Conservation (phyloP, 2,113 vertebrate genomes). For the Sceloporus undulatus region DNA sequence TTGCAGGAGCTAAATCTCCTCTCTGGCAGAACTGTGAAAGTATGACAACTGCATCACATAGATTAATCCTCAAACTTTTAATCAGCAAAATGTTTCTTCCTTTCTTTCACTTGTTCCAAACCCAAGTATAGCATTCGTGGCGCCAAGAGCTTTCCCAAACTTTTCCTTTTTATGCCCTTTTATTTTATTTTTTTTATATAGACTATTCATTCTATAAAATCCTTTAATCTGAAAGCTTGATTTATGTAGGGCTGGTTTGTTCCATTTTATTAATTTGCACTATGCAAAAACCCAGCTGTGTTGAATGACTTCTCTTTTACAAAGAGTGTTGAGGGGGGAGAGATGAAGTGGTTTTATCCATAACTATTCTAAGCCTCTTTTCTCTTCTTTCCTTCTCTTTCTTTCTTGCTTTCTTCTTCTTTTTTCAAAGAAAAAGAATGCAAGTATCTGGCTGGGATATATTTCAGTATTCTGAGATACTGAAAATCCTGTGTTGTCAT, state of each 20-base stretch:
- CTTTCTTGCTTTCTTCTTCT: not conserved
- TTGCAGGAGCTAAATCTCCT: slow-evolving; percentile 34
- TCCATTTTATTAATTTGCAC: slow-evolving; percentile 65
- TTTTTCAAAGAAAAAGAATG: slow-evolving; percentile 19
- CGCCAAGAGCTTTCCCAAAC: slow-evolving; percentile 20
- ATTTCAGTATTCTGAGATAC: slow-evolving; percentile 24
- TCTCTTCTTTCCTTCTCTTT: slow-evolving; percentile 11
- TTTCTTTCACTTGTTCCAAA: slow-evolving; percentile 35
- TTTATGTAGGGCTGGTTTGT: slow-evolving; percentile 58
- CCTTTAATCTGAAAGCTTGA: slow-evolving; percentile 69
- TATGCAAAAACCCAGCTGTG: slow-evolving; percentile 58
- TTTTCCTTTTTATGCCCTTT: slow-evolving; percentile 44
- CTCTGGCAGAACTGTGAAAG: slow-evolving; percentile 38
- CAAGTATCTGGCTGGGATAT: slow-evolving; percentile 41
- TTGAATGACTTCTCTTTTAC: slow-evolving; percentile 58
- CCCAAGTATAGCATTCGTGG: slow-evolving; percentile 47
- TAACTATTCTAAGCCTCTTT: slow-evolving; percentile 67
- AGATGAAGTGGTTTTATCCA: slow-evolving; percentile 61
- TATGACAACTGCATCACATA: slow-evolving; percentile 32
- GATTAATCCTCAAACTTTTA: slow-evolving; percentile 65
- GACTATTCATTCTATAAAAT: slow-evolving; percentile 62
- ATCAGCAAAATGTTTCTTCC: slow-evolving; percentile 49
- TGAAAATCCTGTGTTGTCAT: slow-evolving; percentile 25
- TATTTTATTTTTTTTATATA: slow-evolving; percentile 56
- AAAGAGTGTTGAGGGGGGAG: slow-evolving; percentile 16